These are phyloP conservation scores for Andrena chrysosceles DNA, from an alignment of 2,888 invertebrate genomes.

Conservation along the genomic window DNA sequence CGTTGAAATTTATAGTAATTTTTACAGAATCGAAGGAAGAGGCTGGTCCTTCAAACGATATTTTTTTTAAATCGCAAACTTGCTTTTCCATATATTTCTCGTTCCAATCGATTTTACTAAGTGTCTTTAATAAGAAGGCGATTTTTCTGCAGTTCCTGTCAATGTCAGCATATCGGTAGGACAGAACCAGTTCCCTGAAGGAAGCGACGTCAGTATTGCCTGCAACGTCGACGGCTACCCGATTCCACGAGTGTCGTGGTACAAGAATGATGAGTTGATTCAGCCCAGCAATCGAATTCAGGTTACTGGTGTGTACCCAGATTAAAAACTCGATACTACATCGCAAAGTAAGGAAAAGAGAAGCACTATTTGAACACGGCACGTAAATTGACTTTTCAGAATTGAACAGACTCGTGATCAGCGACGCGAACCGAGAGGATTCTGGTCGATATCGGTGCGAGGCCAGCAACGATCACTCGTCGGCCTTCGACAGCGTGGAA, in stretches of 20 bases:
- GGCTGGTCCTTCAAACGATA: constrained; percentile 3
- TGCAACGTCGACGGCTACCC: constrained; percentile 93
- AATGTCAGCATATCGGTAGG: constrained; percentile 88
- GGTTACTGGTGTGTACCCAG: constrained; percentile 87
- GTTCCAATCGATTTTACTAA: neutral
- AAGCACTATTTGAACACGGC: neutral
- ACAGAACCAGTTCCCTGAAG: constrained; percentile 87
- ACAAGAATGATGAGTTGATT: constrained; percentile 89
- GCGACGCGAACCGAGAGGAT: constrained; percentile 88
- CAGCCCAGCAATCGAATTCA: constrained; percentile 87
- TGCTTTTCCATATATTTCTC: constrained; percentile 18
- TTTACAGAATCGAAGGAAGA: neutral
- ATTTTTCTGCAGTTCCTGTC: constrained; percentile 87
- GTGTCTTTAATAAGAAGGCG: neutral
- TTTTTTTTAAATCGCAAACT: neutral
- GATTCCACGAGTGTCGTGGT: constrained; percentile 92
- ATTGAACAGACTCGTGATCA: constrained; percentile 90
- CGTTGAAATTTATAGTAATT: neutral
- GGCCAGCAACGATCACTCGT: constrained; percentile 91
- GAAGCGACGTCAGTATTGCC: constrained; percentile 89
- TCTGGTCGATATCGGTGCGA: constrained; percentile 94
- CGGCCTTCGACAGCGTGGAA: constrained; percentile 88
- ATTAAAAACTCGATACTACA: neutral
- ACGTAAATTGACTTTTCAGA: constrained; percentile 83
- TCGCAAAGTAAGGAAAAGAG: neutral